Evolutionary conservation across 2,888 invertebrate genomes (phyloP), one percentile per base, ranked within the genome.

Genomic region (Disparrhopalites patrizii): DNA sequence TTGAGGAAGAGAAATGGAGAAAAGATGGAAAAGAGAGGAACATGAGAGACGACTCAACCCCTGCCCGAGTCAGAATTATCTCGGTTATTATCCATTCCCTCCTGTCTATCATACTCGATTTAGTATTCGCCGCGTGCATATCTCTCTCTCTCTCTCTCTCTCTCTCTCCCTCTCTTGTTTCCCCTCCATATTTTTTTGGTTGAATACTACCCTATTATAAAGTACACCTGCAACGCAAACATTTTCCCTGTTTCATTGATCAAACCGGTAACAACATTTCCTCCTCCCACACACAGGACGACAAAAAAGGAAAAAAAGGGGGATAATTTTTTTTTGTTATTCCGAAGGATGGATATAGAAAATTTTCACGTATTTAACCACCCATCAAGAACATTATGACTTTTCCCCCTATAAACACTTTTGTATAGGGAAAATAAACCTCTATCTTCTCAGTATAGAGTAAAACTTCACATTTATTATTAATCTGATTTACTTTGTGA

Each of bases 201-300:
- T 36, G 36, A 36, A 15, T 18, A 43, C 3, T 18, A 43, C 20
- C n/a, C 20, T 43, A 18, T 13, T 36, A 36, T 36, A 36, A 15
- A 36, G 36, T 13, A 36, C 13, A 36, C 36, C 13, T 13, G 36
- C 8, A 13, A 36, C n/a, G n/a, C n/a, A 18, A 20, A 18, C 20
- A 30, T 20, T 3, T 56, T 18, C 27, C 13, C 13, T 20, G 28
- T 57, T 58, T 58, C 58, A 58, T 58, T 58, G 58, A 58, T 58
- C 58, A 58, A 58, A 58, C 58, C 28, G 18, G 20, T 58, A 58
- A 40, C 18, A 58, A 57, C 57, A 40, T n/a, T 23, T 27, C 15
- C 18, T 55, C 20, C 30, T 25, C 31, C 13, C 31, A 31, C 54
- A 52, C 7, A 30, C 13, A 20, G n/a, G n/a, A n/a, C n/a, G n/a